Percentiles rank a stretch among this genome's conserved stretches.
phyloP scores from a whole-genome alignment of 2,888 invertebrate genomes.

The Drosophila paranaensis region DNA sequence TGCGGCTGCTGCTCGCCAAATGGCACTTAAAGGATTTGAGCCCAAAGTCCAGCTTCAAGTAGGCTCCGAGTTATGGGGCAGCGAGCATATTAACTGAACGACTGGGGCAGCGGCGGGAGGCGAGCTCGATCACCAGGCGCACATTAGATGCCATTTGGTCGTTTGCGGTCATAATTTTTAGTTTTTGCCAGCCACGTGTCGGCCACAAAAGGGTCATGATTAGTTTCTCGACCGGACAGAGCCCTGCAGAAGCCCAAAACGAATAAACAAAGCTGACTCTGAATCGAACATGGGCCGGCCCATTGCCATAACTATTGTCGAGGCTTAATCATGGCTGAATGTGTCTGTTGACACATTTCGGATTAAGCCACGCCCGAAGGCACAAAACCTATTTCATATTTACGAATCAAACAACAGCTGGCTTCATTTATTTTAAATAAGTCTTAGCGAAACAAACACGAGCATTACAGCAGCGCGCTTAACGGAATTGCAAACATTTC shows the following conservation, averaged over 20 bases:
- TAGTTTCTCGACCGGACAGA: constrained; percentile 46
- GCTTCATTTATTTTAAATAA: background rate
- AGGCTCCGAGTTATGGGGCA: constrained; percentile 51
- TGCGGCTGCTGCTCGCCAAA: constrained; percentile 51
- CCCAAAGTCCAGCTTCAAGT: constrained; percentile 51
- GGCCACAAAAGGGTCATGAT: constrained; percentile 78
- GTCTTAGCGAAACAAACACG: background rate
- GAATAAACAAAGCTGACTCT: constrained; percentile 9
- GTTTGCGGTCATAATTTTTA: constrained; percentile 54
- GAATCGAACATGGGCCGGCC: constrained; percentile 8
- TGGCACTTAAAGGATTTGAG: constrained; percentile 76
- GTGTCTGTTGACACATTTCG: constrained; percentile 24
- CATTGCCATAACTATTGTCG: constrained; percentile 26
- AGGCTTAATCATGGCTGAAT: constrained; percentile 27
- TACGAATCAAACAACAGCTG: constrained; percentile 39
- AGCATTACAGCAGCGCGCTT: background rate
- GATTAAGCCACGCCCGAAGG: constrained; percentile 47
- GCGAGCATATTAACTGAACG: constrained; percentile 31
- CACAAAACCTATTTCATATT: constrained; percentile 53
- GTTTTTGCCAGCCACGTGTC: constrained; percentile 70
- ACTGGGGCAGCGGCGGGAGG: background rate
- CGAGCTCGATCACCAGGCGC: constrained; percentile 32
- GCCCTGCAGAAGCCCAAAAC: constrained; percentile 5
- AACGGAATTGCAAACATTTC: constrained; percentile 4
- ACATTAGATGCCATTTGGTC: constrained; percentile 49